Evolutionary conservation across 2,113 vertebrate genomes (phyloP).

Genomic region (Plectropomus leopardus): DNA sequence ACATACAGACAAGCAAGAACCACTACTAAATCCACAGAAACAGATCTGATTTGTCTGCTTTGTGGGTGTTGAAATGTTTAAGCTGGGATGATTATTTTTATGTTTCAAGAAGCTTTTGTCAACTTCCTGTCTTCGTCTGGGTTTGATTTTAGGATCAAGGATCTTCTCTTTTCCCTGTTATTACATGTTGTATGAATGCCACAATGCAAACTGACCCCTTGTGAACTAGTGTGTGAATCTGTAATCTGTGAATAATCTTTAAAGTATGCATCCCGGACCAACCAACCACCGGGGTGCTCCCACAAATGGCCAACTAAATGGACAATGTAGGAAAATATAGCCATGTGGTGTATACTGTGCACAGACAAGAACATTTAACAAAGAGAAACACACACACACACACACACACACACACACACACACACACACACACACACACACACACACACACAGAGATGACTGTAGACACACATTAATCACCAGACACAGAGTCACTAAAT

Average conservation of each 20-base stretch:
- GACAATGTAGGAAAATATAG: not conserved
- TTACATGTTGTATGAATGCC: not conserved
- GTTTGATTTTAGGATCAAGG: constrained; percentile 7
- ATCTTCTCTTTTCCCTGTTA: not conserved
- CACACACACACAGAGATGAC: constrained; percentile 1
- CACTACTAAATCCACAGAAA: constrained; percentile 27
- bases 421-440: constrained; percentile 12
- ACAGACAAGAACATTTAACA: constrained; percentile 1
- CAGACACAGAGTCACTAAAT: constrained; percentile 16
- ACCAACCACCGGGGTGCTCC: not conserved
- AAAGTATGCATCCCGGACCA: not conserved
- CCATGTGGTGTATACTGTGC: not conserved
- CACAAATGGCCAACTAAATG: not conserved
- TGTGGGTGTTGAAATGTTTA: constrained; percentile 9
- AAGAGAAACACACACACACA: constrained; percentile 1
- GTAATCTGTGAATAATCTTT: not conserved
- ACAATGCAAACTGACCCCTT: not conserved
- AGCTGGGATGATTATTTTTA: constrained; percentile 12
- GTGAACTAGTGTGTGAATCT: not conserved
- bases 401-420: constrained; percentile 4
- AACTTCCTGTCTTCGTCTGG: constrained; percentile 34
- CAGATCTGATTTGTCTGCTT: constrained; percentile 19
- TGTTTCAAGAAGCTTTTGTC: constrained; percentile 44
- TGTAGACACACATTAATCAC: constrained; percentile 1
- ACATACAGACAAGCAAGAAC: constrained; percentile 25